These are phyloP conservation scores for Andrena chrysosceles DNA, from an alignment of 2,888 invertebrate species.

Conservation along the genomic window DNA sequence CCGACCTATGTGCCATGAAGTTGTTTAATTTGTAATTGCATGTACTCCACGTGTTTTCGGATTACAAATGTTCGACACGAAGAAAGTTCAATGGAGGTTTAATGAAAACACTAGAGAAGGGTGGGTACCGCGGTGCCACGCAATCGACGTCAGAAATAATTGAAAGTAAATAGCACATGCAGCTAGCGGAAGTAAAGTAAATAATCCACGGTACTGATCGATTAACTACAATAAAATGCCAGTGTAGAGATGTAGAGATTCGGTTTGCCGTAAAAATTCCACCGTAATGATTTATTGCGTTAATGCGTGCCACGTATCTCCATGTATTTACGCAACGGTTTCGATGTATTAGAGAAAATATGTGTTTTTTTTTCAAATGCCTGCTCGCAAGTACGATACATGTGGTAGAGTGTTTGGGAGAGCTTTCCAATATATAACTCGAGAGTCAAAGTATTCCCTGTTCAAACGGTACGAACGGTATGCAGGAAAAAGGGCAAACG, in stretches of 20 bases:
- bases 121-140: neutral
- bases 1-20: neutral
- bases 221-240: neutral
- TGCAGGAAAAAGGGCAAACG: neutral
- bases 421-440: neutral
- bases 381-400: neutral
- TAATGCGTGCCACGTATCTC: neutral
- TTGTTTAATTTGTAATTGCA: constrained; percentile 53
- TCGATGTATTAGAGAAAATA: neutral
- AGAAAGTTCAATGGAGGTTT: neutral
- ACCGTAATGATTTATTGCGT: neutral
- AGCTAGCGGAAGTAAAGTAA: neutral
- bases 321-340: neutral
- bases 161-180: neutral
- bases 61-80: neutral
- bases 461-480: too few species aligned
- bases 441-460: constrained; percentile 7
- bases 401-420: neutral
- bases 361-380: neutral
- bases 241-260: too few species aligned
- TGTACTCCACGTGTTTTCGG: neutral
- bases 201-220: neutral
- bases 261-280: too few species aligned
- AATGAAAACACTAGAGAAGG: too few species aligned
- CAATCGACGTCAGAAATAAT: neutral